These are phyloP conservation scores for Mormyrops boulengeri DNA, from an alignment of 2,797 vertebrate species.

Conservation along the genomic window DNA sequence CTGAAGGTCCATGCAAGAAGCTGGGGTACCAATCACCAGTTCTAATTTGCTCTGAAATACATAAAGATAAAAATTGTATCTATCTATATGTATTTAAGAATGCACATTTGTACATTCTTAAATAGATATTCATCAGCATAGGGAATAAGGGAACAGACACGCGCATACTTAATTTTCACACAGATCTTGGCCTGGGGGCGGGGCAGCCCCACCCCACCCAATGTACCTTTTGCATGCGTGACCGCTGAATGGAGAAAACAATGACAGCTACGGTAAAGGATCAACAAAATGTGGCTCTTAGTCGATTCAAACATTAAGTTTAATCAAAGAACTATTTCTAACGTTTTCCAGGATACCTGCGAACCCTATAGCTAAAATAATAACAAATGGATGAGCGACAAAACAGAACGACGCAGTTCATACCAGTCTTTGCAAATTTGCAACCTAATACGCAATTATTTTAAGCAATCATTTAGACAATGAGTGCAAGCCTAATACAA, in stretches of 20 bases:
- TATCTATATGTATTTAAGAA: neutral
- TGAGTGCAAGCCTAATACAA: neutral
- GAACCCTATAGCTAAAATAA: neutral
- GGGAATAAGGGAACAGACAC: neutral
- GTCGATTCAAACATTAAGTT: neutral
- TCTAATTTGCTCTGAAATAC: constrained; percentile 72
- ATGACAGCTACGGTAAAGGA: neutral
- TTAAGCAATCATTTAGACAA: neutral
- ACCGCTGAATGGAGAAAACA: neutral
- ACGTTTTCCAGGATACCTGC: neutral
- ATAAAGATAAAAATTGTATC: neutral
- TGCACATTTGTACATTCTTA: neutral
- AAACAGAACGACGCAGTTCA: neutral
- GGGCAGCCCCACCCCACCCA: neutral
- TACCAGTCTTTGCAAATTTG: neutral
- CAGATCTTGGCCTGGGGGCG: neutral
- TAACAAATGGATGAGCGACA: neutral
- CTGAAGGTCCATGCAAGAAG: constrained; percentile 78
- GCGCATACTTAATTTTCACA: neutral
- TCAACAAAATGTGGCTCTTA: neutral
- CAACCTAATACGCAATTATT: neutral
- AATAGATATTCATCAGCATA: neutral
- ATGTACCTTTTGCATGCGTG: neutral
- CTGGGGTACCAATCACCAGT: constrained; percentile 70
- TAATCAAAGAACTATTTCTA: neutral